Evolutionary conservation across 2,797 vertebrate genomes (phyloP).

Genomic region (Perodicticus potto): DNA sequence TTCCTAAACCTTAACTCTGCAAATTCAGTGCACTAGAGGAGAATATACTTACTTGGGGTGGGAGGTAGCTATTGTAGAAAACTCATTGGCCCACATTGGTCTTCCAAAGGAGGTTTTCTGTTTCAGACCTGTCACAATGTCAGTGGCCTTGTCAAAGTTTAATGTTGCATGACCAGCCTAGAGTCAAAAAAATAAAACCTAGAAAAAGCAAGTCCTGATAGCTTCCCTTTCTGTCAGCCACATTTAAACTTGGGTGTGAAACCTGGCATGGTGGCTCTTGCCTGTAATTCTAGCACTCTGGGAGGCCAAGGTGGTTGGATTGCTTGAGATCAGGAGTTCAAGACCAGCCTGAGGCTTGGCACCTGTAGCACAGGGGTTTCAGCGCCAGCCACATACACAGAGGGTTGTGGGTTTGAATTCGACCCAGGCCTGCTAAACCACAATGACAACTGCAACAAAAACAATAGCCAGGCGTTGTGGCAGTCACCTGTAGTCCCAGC

Average conservation of each 20-base stretch:
- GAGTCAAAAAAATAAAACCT: conserved; percentile 54
- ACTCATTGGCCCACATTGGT: conserved; percentile 95
- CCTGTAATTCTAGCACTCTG: too few relatives aligned
- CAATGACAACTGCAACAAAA: too few relatives aligned
- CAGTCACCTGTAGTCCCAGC: too few relatives aligned
- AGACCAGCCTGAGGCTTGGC: too few relatives aligned
- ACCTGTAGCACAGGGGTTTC: too few relatives aligned
- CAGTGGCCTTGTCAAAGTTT: conserved; percentile 90
- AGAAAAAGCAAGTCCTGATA: conserved; percentile 20
- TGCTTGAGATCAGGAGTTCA: too few relatives aligned
- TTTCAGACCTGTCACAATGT: conserved; percentile 94
- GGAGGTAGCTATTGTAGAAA: conserved; percentile 91
- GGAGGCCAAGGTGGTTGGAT: too few relatives aligned
- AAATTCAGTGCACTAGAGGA: neutral
- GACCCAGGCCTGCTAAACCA: too few relatives aligned
- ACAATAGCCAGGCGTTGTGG: too few relatives aligned
- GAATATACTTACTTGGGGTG: conserved; percentile 92
- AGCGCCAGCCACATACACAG: too few relatives aligned
- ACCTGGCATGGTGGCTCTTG: too few relatives aligned
- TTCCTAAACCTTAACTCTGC: conserved; percentile 21
- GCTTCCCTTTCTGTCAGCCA: conserved; percentile 30
- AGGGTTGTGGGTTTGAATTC: too few relatives aligned
- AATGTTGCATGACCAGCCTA: conserved; percentile 91
- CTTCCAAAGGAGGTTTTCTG: conserved; percentile 95
- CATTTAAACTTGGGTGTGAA: conserved; percentile 35